A percentile compares a stretch with the other conserved stretches of the same genome.
These are phyloP conservation scores for Tiliacea aurago DNA, from an alignment of 2,888 invertebrate genomes.

Conservation along the genomic window DNA sequence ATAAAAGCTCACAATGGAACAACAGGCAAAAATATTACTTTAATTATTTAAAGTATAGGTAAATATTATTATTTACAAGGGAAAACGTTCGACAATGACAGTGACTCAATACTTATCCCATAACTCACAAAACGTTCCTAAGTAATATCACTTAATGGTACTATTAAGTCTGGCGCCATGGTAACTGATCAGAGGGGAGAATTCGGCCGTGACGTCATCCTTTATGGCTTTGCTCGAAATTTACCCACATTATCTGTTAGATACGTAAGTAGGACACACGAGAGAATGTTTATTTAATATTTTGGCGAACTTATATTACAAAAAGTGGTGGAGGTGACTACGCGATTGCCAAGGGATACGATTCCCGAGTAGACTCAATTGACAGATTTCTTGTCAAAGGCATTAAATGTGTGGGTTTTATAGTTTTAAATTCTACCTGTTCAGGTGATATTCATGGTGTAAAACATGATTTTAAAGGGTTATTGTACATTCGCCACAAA, in stretches of 20 bases:
- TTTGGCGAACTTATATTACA: background rate
- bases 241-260: background rate
- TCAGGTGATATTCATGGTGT: background rate
- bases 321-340: background rate
- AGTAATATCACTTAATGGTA: conserved; percentile 49
- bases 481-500: too few relatives aligned
- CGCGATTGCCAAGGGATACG: background rate
- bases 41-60: background rate
- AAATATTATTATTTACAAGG: background rate
- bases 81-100: background rate
- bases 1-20: background rate
- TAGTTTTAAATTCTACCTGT: background rate
- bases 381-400: background rate
- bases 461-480: background rate
- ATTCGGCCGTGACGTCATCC: conserved; percentile 53
- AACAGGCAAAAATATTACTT: background rate
- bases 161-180: conserved; percentile 57
- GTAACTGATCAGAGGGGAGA: conserved; percentile 41
- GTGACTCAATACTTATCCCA: background rate
- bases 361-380: background rate
- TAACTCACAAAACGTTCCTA: conserved; percentile 9
- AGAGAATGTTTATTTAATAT: background rate
- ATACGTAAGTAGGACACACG: background rate
- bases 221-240: background rate
- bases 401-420: too few relatives aligned